Conservation (phyloP, 2,113 vertebrate genomes). For the Falcunculus frontatus region DNA sequence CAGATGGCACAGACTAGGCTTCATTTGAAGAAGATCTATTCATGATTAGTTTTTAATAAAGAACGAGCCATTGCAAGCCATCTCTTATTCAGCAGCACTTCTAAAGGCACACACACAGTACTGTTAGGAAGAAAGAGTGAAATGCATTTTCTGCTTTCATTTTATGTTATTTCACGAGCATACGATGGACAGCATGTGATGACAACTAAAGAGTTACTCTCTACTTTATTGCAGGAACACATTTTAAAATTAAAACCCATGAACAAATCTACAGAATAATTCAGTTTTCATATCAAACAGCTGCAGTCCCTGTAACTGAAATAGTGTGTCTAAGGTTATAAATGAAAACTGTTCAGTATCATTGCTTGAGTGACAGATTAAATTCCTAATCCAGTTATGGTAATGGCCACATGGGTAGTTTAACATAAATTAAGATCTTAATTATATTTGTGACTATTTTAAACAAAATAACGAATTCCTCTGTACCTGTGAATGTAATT, state of each 20-base stretch:
- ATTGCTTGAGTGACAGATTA: conserved; percentile 94
- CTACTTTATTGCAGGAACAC: conserved; percentile 68
- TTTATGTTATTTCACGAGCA: conserved; percentile 47
- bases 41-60: conserved; percentile 60
- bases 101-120: conserved; percentile 34
- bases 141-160: conserved; percentile 59
- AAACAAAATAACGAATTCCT: conserved; percentile 97
- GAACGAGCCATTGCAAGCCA: conserved; percentile 37
- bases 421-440: conserved; percentile 97
- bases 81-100: conserved; percentile 46
- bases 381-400: conserved; percentile 94
- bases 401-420: conserved; percentile 97
- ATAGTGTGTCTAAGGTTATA: conserved; percentile 92
- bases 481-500: conserved; percentile 97
- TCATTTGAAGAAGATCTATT: conserved; percentile 39
- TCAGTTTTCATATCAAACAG: conserved; percentile 90
- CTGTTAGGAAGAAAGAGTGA: conserved; percentile 32
- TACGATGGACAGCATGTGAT: conserved; percentile 53
- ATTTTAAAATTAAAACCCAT: conserved; percentile 83
- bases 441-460: conserved; percentile 99
- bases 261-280: conserved; percentile 84
- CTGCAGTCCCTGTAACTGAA: conserved; percentile 89
- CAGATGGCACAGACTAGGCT: not conserved
- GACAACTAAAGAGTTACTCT: conserved; percentile 71
- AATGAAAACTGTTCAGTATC: conserved; percentile 94